phyloP scores from a whole-genome alignment of 2,113 vertebrate species.

The Scomber japonicus region DNA sequence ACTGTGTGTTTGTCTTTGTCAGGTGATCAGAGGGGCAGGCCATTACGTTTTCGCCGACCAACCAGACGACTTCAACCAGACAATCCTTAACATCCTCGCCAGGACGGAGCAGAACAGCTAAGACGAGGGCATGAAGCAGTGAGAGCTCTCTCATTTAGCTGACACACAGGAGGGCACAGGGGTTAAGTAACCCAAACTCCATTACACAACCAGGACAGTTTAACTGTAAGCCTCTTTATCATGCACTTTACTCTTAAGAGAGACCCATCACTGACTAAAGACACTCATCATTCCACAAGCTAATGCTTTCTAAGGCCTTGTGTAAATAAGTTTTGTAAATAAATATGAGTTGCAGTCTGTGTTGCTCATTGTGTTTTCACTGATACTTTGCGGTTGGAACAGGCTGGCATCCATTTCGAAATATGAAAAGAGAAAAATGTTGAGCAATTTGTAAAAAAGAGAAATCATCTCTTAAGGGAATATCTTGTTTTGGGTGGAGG shows the following conservation, averaged over 20 bases:
- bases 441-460: constrained; percentile 32
- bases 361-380: constrained; percentile 6
- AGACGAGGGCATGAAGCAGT: not conserved
- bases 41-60: constrained; percentile 98
- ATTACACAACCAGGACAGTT: not conserved
- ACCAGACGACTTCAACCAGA: constrained; percentile 94
- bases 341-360: constrained; percentile 47
- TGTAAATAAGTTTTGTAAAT: constrained; percentile 67
- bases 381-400: not conserved
- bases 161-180: not conserved
- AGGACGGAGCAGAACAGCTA: constrained; percentile 68
- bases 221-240: constrained; percentile 30
- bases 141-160: not conserved
- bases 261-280: constrained; percentile 5
- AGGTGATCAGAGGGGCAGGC: constrained; percentile 95
- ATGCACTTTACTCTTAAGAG: constrained; percentile 58
- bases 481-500: constrained; percentile 22
- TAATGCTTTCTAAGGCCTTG: not conserved
- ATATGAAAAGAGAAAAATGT: constrained; percentile 34
- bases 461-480: constrained; percentile 18
- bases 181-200: not conserved
- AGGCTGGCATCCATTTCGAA: not conserved
- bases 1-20: constrained; percentile 18
- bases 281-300: constrained; percentile 9
- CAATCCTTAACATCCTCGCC: constrained; percentile 90